These are phyloP conservation scores for Dysmachus trigonus DNA, from an alignment of 2,888 invertebrate species.

Conservation along the genomic window DNA sequence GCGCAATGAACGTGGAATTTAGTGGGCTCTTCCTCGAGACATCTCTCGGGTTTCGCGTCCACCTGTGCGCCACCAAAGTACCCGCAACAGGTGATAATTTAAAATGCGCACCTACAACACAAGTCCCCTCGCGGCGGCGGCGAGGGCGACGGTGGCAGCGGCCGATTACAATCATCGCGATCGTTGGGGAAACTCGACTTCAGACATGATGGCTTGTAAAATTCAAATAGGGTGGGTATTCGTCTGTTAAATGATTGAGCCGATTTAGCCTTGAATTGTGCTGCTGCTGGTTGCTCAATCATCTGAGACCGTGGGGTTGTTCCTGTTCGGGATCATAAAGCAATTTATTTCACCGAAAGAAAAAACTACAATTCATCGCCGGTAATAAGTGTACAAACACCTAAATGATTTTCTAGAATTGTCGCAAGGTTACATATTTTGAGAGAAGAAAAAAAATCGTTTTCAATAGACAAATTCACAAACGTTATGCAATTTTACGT, in stretches of 20 bases:
- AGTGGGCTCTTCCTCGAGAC: slow-evolving; percentile 22
- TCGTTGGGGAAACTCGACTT: background rate
- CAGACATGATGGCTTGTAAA: slow-evolving; percentile 4
- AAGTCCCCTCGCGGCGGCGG: background rate
- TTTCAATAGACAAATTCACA: background rate
- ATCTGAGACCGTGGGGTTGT: background rate
- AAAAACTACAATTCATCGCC: background rate
- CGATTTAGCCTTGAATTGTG: slow-evolving; percentile 31
- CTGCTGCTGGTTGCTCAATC: background rate
- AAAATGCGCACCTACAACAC: slow-evolving; percentile 32
- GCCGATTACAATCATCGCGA: slow-evolving; percentile 15
- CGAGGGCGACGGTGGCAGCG: no score
- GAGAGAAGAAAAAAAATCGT: background rate
- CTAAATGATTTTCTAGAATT: background rate
- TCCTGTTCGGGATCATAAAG: background rate
- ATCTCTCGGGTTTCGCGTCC: no score
- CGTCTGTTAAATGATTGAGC: slow-evolving; percentile 25
- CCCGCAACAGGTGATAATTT: slow-evolving; percentile 42
- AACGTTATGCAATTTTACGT: background rate
- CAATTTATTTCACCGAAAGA: background rate
- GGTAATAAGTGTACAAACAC: background rate
- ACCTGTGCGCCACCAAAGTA: slow-evolving; percentile 31
- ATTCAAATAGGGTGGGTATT: slow-evolving; percentile 28
- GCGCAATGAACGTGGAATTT: slow-evolving; percentile 12
- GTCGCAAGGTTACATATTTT: background rate